These are phyloP conservation scores for Polypterus senegalus DNA, from an alignment of 2,113 vertebrate genomes.

Conservation along the genomic window DNA sequence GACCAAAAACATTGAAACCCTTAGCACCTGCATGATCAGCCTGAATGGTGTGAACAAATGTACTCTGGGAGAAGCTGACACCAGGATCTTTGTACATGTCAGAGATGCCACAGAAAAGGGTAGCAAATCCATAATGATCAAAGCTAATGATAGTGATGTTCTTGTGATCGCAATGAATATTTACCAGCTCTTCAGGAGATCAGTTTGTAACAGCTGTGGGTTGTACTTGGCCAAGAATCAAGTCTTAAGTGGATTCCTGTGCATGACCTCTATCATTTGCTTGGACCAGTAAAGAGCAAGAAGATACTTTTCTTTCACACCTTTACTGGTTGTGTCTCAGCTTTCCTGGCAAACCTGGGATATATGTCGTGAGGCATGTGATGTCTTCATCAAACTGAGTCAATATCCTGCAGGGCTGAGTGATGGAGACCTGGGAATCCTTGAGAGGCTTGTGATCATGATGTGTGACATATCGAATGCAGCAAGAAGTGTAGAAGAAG, in stretches of 20 bases:
- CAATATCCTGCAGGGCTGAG: background rate
- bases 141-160: conserved; percentile 2
- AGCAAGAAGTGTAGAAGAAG: background rate
- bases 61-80: conserved; percentile 2
- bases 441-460: background rate
- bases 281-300: background rate
- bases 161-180: conserved; percentile 1
- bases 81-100: conserved; percentile 2
- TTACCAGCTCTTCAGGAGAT: background rate
- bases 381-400: background rate
- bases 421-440: background rate
- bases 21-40: no score
- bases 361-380: background rate
- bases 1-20: no score
- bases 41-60: no score
- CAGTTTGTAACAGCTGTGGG: background rate
- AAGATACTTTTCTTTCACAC: background rate
- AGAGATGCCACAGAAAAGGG: background rate
- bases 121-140: conserved; percentile 10
- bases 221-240: background rate
- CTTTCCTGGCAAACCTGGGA: background rate
- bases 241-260: background rate
- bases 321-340: background rate
- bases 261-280: background rate
- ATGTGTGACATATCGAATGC: background rate